phyloP scores from a whole-genome alignment of 23 tunicate genomes.

The Diplosoma virens region DNA sequence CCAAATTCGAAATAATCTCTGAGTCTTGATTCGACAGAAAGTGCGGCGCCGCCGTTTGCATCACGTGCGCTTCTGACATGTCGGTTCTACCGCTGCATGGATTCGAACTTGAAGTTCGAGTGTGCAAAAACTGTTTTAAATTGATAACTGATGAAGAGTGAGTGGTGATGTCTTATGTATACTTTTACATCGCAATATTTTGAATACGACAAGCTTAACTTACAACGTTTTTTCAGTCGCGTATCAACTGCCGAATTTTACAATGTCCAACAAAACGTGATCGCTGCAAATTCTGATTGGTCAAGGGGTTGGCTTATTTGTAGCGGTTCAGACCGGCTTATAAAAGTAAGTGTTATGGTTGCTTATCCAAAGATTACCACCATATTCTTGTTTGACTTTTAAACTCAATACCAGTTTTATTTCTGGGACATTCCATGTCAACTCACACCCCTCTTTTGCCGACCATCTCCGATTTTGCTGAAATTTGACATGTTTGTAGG shows the following conservation, averaged over 20 bases:
- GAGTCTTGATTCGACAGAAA: constrained; percentile 38
- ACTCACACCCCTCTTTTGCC: too few species aligned
- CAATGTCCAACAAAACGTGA: constrained; percentile 65
- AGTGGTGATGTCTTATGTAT: constrained; percentile 3
- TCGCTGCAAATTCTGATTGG: constrained; percentile 52
- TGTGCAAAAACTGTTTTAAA: constrained; percentile 77
- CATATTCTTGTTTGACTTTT: too few species aligned
- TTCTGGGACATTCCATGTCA: too few species aligned
- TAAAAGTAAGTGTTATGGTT: constrained; percentile 43
- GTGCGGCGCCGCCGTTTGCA: constrained; percentile 94
- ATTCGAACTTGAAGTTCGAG: constrained; percentile 88
- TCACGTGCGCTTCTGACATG: constrained; percentile 58
- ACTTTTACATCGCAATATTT: not conserved
- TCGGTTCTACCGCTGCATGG: constrained; percentile 78
- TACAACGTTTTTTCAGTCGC: too few species aligned
- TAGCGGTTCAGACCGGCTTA: constrained; percentile 44
- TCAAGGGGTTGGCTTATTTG: constrained; percentile 45
- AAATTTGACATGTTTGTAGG: too few species aligned
- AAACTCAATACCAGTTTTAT: too few species aligned
- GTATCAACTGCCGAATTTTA: constrained; percentile 72
- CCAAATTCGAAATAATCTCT: not conserved
- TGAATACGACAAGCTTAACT: not conserved
- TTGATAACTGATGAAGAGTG: constrained; percentile 69
- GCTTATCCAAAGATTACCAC: too few species aligned
- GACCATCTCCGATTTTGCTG: too few species aligned